Evolutionary conservation across 2,888 invertebrate genomes (phyloP).

Genomic region (Hirtodrosophila duncani): DNA sequence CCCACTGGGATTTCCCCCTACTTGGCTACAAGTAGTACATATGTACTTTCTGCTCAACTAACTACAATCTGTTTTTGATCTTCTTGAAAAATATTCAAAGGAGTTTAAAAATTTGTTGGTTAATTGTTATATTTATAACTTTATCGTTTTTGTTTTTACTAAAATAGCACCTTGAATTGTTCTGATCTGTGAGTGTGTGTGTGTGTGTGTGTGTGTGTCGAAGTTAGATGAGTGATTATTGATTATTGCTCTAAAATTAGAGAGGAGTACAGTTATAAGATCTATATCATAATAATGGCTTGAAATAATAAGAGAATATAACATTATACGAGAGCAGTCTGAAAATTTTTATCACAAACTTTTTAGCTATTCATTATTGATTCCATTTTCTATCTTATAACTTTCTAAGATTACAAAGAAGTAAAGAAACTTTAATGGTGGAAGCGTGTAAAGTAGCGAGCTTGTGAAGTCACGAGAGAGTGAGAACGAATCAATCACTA

Average conservation of each 20-base stretch:
- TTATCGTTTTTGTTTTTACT: conserved; percentile 49
- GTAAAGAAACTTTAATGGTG: too few species aligned
- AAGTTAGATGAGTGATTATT: conserved; percentile 51
- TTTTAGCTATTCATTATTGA: too few species aligned
- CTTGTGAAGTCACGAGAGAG: too few species aligned
- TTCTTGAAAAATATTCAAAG: conserved; percentile 38
- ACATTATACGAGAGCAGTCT: too few species aligned
- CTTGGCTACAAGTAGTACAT: conserved; percentile 17
- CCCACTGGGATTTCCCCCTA: conserved; percentile 2
- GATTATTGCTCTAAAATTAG: conserved; percentile 50
- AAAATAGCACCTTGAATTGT: conserved; percentile 72
- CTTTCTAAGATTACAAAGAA: too few species aligned
- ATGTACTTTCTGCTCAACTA: conserved; percentile 38
- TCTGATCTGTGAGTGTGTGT: conserved; percentile 46
- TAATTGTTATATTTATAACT: conserved; percentile 17
- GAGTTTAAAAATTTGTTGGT: conserved; percentile 36
- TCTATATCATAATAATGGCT: too few species aligned
- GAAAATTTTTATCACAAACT: too few species aligned
- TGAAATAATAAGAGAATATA: too few species aligned
- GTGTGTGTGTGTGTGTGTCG: conserved; percentile 28
- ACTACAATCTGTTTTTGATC: conserved; percentile 21
- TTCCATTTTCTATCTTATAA: too few species aligned
- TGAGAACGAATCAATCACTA: too few species aligned
- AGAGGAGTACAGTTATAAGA: conserved; percentile 21
- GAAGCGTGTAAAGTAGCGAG: too few species aligned